Evolutionary conservation across 2,113 vertebrate species (phyloP).

Genomic region (Oryzias javanicus): DNA sequence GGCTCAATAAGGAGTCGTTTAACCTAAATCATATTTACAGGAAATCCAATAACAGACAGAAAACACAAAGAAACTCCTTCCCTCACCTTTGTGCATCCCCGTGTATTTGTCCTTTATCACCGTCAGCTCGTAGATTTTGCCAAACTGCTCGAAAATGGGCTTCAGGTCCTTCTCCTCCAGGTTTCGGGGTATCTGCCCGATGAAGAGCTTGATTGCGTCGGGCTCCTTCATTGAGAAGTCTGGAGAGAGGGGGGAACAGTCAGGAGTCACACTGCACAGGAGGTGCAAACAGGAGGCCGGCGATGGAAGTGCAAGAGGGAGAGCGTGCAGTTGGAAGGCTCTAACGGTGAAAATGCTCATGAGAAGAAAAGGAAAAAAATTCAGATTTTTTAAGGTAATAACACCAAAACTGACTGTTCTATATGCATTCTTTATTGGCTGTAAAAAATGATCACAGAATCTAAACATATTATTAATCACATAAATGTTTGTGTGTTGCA

Average conservation of each 20-base stretch:
- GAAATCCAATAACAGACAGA: slow-evolving; percentile 12
- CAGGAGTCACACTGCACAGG: slow-evolving; percentile 67
- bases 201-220: slow-evolving; percentile 99
- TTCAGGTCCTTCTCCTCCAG: slow-evolving; percentile 99
- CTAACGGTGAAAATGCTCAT: slow-evolving; percentile 20
- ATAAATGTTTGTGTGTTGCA: too few relatives aligned
- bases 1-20: slow-evolving; percentile 22
- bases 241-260: slow-evolving; percentile 46
- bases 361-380: too few relatives aligned
- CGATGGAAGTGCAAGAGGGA: slow-evolving; percentile 66
- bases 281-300: slow-evolving; percentile 70
- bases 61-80: background rate
- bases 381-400: too few relatives aligned
- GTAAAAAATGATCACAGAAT: too few relatives aligned
- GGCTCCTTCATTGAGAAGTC: slow-evolving; percentile 98
- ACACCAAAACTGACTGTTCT: too few relatives aligned
- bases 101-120: slow-evolving; percentile 99
- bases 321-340: slow-evolving; percentile 34
- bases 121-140: slow-evolving; percentile 98
- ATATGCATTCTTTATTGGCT: too few relatives aligned
- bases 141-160: slow-evolving; percentile 98
- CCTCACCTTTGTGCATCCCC: slow-evolving; percentile 98
- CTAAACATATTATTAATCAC: too few relatives aligned
- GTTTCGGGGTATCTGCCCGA: slow-evolving; percentile 99
- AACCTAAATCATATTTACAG: slow-evolving; percentile 22